Conservation (phyloP, 1,140 invertebrate species). For the Drosophila insularis region DNA sequence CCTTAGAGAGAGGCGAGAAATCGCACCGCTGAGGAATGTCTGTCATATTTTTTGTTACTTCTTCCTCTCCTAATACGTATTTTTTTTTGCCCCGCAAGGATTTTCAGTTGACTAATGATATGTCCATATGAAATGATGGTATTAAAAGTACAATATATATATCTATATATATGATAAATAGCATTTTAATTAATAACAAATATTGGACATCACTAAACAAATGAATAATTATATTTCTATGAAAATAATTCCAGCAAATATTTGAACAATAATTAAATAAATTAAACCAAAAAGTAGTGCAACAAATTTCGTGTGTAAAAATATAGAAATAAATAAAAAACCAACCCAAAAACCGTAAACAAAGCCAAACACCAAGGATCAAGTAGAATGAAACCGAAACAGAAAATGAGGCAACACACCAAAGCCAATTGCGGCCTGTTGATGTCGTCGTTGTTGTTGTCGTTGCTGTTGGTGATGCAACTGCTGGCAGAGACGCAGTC, state of each 20-base stretch:
- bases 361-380: slow-evolving; percentile 65
- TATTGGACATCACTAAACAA: slow-evolving; percentile 37
- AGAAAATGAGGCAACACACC: slow-evolving; percentile 59
- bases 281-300: slow-evolving; percentile 15
- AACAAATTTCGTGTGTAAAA: slow-evolving; percentile 35
- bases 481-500: slow-evolving; percentile 51
- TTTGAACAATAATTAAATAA: slow-evolving; percentile 18
- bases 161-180: slow-evolving; percentile 26
- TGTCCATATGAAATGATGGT: background rate
- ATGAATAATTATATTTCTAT: slow-evolving; percentile 13
- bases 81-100: slow-evolving; percentile 4
- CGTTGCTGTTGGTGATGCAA: slow-evolving; percentile 57
- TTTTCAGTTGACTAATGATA: slow-evolving; percentile 23
- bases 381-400: slow-evolving; percentile 43
- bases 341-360: slow-evolving; percentile 17
- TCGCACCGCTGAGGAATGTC: slow-evolving; percentile 18
- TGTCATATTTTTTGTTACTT: slow-evolving; percentile 34
- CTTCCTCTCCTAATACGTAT: background rate
- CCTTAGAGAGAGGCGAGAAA: background rate
- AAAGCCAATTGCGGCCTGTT: slow-evolving; percentile 44
- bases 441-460: slow-evolving; percentile 35
- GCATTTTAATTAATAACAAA: slow-evolving; percentile 57
- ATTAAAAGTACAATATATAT: background rate
- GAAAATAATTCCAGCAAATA: slow-evolving; percentile 23
- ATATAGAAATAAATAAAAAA: slow-evolving; percentile 24